phyloP scores from a whole-genome alignment of 2,113 vertebrate genomes.

The Zosterops borbonicus region DNA sequence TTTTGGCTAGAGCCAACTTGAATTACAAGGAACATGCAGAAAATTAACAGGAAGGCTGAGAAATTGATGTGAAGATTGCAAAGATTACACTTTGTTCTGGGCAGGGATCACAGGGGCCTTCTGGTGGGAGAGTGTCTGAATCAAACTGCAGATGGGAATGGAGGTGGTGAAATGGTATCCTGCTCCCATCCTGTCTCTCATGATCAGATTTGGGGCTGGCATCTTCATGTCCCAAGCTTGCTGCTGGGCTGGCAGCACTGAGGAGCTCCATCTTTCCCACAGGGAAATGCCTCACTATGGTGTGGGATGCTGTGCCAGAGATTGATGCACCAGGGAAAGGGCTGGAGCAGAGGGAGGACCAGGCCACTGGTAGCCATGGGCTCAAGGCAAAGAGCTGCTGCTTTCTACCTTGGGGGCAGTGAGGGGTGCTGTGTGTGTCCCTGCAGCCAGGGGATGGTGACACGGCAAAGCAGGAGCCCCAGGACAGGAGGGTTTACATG shows the following conservation, averaged over 20 bases:
- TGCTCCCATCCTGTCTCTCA: background rate
- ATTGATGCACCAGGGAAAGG: background rate
- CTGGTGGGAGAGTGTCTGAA: background rate
- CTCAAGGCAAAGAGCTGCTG: background rate
- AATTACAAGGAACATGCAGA: background rate
- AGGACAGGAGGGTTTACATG: background rate
- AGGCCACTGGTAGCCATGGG: background rate
- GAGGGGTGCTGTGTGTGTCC: background rate
- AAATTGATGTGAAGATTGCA: background rate
- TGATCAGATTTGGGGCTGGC: rapidly evolving
- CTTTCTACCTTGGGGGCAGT: background rate
- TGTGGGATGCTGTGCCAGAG: background rate
- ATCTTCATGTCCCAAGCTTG: background rate
- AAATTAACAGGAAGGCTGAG: background rate
- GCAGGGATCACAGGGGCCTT: background rate
- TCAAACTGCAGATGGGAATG: background rate
- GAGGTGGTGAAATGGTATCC: background rate
- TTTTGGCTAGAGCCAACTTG: background rate
- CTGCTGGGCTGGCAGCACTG: background rate
- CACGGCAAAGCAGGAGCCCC: background rate
- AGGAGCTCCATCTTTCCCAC: background rate
- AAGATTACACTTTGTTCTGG: background rate
- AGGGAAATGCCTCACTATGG: background rate
- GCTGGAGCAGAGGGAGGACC: background rate
- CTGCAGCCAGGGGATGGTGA: background rate